Conservation (phyloP, 2,113 vertebrate species). For the Dicentrarchus labrax region DNA sequence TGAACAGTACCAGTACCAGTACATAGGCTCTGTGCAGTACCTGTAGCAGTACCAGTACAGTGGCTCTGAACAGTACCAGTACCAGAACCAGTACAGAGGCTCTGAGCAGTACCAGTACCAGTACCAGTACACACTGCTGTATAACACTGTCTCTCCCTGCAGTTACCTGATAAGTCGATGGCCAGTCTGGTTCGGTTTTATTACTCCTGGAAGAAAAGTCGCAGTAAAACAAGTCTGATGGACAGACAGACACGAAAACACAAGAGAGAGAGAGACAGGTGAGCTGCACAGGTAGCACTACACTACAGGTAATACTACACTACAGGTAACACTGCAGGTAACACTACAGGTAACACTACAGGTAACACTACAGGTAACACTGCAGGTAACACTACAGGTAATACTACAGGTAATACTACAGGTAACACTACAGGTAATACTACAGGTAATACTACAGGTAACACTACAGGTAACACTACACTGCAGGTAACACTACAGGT, state of each 20-base stretch:
- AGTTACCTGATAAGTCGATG: constrained; percentile 97
- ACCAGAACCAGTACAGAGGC: no score
- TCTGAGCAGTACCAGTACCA: background rate
- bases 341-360: no score
- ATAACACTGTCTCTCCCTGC: constrained; percentile 8
- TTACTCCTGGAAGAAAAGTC: constrained; percentile 98
- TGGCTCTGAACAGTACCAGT: no score
- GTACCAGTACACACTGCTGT: background rate
- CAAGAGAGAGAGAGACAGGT: constrained; percentile 94
- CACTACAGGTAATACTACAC: background rate
- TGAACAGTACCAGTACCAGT: no score
- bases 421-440: background rate
- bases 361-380: background rate
- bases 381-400: background rate
- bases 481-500: no score
- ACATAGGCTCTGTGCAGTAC: no score
- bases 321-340: background rate
- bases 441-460: background rate
- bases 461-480: background rate
- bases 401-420: background rate
- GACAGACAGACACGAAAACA: constrained; percentile 95
- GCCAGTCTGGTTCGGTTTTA: constrained; percentile 97
- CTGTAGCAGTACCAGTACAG: no score
- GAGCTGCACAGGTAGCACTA: constrained; percentile 41
- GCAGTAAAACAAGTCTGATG: constrained; percentile 98